Conservation (phyloP, 2,113 vertebrate species). For the Protobothrops mucrosquamatus region DNA sequence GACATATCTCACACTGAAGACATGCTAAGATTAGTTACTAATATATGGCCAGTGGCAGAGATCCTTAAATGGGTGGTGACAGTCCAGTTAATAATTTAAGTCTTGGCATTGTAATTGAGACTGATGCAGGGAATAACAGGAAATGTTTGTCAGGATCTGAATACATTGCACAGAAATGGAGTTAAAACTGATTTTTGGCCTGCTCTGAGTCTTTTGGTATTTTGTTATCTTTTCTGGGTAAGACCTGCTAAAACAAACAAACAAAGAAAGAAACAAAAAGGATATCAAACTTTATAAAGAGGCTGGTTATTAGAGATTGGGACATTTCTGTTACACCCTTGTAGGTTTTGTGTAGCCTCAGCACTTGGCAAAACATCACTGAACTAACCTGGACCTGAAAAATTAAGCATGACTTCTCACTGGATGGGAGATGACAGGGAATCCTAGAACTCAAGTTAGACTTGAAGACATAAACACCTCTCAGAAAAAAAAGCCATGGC, state of each 20-base stretch:
- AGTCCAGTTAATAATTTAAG: slow-evolving; percentile 7
- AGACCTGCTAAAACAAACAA: background rate
- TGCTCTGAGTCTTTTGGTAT: background rate
- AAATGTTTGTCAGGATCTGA: background rate
- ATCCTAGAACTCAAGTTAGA: background rate
- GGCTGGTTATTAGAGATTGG: background rate
- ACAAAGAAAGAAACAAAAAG: background rate
- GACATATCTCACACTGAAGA: slow-evolving; percentile 23
- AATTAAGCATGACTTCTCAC: background rate
- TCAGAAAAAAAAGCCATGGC: background rate
- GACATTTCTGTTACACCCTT: background rate
- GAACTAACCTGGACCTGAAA: background rate
- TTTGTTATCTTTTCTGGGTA: background rate
- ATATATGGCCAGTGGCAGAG: slow-evolving; percentile 15
- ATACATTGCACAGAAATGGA: background rate
- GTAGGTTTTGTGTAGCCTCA: background rate
- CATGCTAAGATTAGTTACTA: slow-evolving; percentile 34
- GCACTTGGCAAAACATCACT: background rate
- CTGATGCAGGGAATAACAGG: slow-evolving; percentile 16
- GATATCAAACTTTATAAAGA: background rate
- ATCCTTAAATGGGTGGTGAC: background rate
- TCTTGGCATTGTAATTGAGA: slow-evolving; percentile 21
- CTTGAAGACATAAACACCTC: background rate
- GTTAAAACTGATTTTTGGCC: background rate
- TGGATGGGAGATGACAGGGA: background rate